Evolutionary conservation across 1,140 invertebrate genomes (phyloP).

Genomic region (Drosophila repleta): DNA sequence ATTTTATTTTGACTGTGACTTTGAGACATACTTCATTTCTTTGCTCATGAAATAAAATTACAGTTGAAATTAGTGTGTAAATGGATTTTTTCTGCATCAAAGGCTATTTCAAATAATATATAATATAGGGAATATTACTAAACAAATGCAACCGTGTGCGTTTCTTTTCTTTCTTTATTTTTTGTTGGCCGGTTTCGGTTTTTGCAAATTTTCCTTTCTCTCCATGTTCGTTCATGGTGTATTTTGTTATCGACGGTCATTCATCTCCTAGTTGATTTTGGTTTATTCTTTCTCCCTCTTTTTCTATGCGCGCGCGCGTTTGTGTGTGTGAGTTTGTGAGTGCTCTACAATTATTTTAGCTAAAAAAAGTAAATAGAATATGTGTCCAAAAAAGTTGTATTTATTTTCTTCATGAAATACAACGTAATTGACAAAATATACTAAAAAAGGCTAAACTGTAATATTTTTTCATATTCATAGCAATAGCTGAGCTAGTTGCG

Average conservation of each 20-base stretch:
- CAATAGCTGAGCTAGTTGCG: constrained; percentile 20
- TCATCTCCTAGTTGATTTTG: constrained; percentile 76
- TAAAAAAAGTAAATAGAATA: constrained; percentile 27
- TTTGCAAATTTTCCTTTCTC: constrained; percentile 58
- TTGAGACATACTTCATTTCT: constrained; percentile 55
- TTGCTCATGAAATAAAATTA: constrained; percentile 48
- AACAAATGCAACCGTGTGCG: constrained; percentile 63
- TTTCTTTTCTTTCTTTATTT: constrained; percentile 20
- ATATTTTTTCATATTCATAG: constrained; percentile 14
- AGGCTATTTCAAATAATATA: constrained; percentile 23
- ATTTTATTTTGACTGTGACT: constrained; percentile 55
- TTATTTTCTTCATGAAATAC: constrained; percentile 11
- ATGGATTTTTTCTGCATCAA: constrained; percentile 2
- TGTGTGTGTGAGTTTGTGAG: constrained; percentile 50
- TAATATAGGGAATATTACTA: constrained; percentile 1
- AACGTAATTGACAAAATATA: not conserved
- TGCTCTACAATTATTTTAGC: constrained; percentile 46
- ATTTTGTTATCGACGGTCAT: constrained; percentile 78
- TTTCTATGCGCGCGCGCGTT: constrained; percentile 33
- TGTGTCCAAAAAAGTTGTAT: constrained; percentile 13
- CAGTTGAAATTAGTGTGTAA: constrained; percentile 32
- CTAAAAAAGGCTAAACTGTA: not conserved
- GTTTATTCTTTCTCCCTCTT: constrained; percentile 51
- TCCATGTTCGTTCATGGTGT: constrained; percentile 55
- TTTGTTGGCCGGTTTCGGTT: constrained; percentile 58